These are phyloP conservation scores for Hydropotes inermis DNA, from an alignment of 2,113 vertebrate genomes.

Conservation along the genomic window DNA sequence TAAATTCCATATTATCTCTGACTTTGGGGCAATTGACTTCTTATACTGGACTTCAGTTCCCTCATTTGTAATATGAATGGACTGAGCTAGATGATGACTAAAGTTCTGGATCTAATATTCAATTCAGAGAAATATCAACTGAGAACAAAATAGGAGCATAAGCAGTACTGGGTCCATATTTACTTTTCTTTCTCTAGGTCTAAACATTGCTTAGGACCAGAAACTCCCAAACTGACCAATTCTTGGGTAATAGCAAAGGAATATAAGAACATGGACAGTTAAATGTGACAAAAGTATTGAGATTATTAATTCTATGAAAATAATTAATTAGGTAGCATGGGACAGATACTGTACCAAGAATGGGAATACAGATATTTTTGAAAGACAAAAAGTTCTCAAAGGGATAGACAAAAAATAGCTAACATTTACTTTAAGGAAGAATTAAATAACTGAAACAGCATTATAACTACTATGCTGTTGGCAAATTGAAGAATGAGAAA, in stretches of 20 bases:
- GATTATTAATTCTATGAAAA: background rate
- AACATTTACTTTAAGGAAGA: constrained; percentile 22
- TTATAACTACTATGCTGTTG: background rate
- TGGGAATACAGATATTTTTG: background rate
- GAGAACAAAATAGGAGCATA: background rate
- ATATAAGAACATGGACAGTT: background rate
- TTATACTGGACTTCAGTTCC: background rate
- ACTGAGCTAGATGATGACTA: background rate
- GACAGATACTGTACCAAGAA: background rate
- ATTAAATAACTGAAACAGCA: constrained; percentile 27
- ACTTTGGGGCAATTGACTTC: background rate
- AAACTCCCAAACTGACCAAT: background rate
- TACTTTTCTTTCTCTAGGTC: background rate
- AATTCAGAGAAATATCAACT: constrained; percentile 31
- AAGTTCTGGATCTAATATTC: background rate
- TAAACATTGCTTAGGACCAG: constrained; percentile 5
- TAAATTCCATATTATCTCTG: background rate
- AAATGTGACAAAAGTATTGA: background rate
- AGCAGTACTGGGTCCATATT: background rate
- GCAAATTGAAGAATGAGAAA: background rate
- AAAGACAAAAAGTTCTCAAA: background rate
- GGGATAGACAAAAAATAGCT: constrained; percentile 1
- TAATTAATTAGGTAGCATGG: background rate
- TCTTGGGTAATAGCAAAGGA: background rate
- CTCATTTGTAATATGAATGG: background rate